phyloP scores from a whole-genome alignment of 2,888 invertebrate genomes.

The Machimus atricapillus region DNA sequence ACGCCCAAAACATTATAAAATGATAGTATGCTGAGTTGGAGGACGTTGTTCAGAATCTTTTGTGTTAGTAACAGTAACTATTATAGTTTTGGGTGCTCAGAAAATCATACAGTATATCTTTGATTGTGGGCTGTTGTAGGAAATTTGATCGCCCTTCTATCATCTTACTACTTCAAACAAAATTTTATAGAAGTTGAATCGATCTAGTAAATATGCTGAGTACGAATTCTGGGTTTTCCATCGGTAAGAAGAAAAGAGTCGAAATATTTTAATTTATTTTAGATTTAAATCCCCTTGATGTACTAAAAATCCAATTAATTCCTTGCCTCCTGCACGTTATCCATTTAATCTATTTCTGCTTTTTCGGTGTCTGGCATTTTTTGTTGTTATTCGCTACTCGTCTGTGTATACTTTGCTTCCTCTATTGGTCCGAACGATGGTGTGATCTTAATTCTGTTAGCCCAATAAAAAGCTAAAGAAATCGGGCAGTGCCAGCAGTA shows the following conservation, averaged over 20 bases:
- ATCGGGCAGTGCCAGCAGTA: background rate
- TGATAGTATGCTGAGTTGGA: too few species aligned
- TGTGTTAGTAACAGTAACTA: too few species aligned
- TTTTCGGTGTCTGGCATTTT: constrained; percentile 31
- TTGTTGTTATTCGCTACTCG: constrained; percentile 28
- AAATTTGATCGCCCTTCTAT: too few species aligned
- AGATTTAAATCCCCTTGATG: background rate
- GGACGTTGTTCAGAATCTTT: too few species aligned
- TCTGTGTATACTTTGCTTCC: constrained; percentile 10
- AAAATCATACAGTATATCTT: too few species aligned
- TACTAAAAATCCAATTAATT: background rate
- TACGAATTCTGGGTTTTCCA: background rate
- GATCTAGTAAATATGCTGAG: too few species aligned
- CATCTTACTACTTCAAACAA: too few species aligned
- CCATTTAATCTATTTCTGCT: constrained; percentile 35
- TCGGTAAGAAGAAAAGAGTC: background rate
- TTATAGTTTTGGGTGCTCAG: too few species aligned
- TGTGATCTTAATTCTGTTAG: constrained; percentile 6
- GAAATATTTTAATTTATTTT: background rate
- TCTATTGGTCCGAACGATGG: constrained; percentile 18
- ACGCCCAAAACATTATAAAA: too few species aligned
- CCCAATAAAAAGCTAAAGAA: constrained; percentile 22
- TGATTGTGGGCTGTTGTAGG: too few species aligned
- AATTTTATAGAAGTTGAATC: too few species aligned
- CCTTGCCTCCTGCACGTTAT: constrained; percentile 21